Evolutionary conservation across 1,140 invertebrate genomes (phyloP).

Genomic region (Diabrotica undecimpunctata): DNA sequence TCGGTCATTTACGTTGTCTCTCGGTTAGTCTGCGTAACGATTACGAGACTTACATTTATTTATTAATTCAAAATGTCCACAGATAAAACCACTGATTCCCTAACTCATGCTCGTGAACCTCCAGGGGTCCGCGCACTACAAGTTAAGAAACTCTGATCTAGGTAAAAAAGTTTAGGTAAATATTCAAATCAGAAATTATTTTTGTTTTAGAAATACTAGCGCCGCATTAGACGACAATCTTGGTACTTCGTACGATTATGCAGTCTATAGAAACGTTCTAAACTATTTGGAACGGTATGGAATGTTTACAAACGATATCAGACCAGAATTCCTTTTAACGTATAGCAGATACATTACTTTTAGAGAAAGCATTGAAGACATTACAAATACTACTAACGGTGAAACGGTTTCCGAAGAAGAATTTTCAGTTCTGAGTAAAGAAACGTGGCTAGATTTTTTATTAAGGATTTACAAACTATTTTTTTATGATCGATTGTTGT

Average conservation of each 20-base stretch:
- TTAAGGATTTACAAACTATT: conserved; percentile 47
- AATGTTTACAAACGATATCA: conserved; percentile 39
- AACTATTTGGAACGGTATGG: conserved; percentile 39
- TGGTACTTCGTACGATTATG: conserved; percentile 23
- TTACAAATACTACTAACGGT: background rate
- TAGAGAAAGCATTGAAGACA: conserved; percentile 6
- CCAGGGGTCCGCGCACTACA: too few relatives aligned
- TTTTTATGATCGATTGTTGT: conserved; percentile 24
- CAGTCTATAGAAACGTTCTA: conserved; percentile 37
- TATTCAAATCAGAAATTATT: too few relatives aligned
- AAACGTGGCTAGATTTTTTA: conserved; percentile 48
- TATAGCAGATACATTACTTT: conserved; percentile 42
- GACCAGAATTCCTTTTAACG: conserved; percentile 39
- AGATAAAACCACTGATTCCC: too few relatives aligned
- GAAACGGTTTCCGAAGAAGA: conserved; percentile 16
- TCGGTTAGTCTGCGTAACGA: too few relatives aligned
- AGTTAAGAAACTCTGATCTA: too few relatives aligned
- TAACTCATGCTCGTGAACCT: too few relatives aligned
- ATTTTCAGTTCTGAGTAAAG: conserved; percentile 42
- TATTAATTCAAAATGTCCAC: too few relatives aligned
- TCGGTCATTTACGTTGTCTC: too few relatives aligned
- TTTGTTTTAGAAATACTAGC: background rate
- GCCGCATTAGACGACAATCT: conserved; percentile 13
- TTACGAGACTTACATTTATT: too few relatives aligned
- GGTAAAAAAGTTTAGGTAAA: too few relatives aligned